These are phyloP conservation scores for Microctenopoma lineatum DNA, from an alignment of 2,797 vertebrate genomes.

Conservation along the genomic window DNA sequence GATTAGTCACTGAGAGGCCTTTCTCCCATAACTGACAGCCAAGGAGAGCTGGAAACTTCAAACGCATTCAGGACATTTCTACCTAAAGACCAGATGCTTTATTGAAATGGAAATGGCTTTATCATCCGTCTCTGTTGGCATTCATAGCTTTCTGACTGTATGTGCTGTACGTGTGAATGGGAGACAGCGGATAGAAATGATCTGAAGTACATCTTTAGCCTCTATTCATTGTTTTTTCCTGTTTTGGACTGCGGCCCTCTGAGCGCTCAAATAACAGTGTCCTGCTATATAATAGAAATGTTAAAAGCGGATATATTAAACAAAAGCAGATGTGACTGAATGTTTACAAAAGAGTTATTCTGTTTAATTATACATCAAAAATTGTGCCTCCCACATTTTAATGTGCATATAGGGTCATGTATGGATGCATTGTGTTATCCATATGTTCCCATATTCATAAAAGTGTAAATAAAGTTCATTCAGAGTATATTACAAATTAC, in stretches of 20 bases:
- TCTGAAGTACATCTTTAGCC: constrained; percentile 39
- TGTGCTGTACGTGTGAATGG: constrained; percentile 59
- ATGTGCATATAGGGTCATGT: too few relatives aligned
- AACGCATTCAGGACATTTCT: constrained; percentile 60
- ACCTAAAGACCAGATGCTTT: constrained; percentile 52
- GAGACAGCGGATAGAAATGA: constrained; percentile 42
- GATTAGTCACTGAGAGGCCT: constrained; percentile 72
- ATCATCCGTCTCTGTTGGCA: constrained; percentile 39
- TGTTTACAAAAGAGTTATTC: background rate
- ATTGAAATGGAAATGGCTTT: constrained; percentile 76
- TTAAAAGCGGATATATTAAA: too few relatives aligned
- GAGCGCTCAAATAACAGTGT: background rate
- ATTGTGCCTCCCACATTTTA: too few relatives aligned
- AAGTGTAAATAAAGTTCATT: too few relatives aligned
- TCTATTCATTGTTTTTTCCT: constrained; percentile 22
- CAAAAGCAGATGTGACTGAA: background rate
- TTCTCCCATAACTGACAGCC: constrained; percentile 62
- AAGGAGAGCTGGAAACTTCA: constrained; percentile 67
- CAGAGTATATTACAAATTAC: too few relatives aligned
- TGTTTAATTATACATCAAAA: too few relatives aligned
- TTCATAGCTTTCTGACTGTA: constrained; percentile 70
- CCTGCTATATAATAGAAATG: background rate
- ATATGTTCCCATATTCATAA: too few relatives aligned
- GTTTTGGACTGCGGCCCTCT: background rate
- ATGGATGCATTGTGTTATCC: too few relatives aligned